phyloP scores from a whole-genome alignment of 1,140 invertebrate species.

The Charaxes varanes region DNA sequence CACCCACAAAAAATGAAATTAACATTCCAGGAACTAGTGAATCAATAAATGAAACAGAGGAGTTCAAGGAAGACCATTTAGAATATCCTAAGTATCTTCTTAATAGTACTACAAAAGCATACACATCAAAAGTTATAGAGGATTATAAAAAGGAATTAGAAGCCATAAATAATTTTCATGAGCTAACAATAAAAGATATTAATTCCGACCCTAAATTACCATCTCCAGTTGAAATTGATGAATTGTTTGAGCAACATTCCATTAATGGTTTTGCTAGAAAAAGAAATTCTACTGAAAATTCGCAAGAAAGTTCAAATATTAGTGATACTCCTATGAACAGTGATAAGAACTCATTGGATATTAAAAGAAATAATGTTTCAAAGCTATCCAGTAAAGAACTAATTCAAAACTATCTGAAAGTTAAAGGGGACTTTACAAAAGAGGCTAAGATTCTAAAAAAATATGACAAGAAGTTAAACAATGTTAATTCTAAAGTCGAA shows the following conservation, averaged over 20 bases:
- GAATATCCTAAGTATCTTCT: conserved; percentile 65
- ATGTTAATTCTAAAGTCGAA: conserved; percentile 30
- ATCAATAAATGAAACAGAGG: conserved; percentile 18
- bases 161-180: conserved; percentile 67
- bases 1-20: conserved; percentile 35
- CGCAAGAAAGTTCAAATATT: conserved; percentile 24
- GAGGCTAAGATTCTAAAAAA: conserved; percentile 39
- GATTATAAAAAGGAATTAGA: conserved; percentile 71
- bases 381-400: conserved; percentile 61
- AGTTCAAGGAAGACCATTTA: conserved; percentile 29
- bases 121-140: conserved; percentile 71
- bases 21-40: conserved; percentile 29
- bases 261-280: conserved; percentile 28
- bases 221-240: conserved; percentile 54
- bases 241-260: conserved; percentile 53
- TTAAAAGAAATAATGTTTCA: conserved; percentile 37
- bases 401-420: conserved; percentile 63
- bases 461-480: conserved; percentile 43
- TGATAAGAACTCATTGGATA: conserved; percentile 36
- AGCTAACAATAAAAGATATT: conserved; percentile 68
- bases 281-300: conserved; percentile 30
- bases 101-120: conserved; percentile 63
- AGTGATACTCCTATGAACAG: conserved; percentile 19
- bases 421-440: conserved; percentile 55
- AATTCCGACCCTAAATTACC: conserved; percentile 57